Evolutionary conservation across 2,888 invertebrate species (phyloP).

Genomic region (Drymonia ruficornis): DNA sequence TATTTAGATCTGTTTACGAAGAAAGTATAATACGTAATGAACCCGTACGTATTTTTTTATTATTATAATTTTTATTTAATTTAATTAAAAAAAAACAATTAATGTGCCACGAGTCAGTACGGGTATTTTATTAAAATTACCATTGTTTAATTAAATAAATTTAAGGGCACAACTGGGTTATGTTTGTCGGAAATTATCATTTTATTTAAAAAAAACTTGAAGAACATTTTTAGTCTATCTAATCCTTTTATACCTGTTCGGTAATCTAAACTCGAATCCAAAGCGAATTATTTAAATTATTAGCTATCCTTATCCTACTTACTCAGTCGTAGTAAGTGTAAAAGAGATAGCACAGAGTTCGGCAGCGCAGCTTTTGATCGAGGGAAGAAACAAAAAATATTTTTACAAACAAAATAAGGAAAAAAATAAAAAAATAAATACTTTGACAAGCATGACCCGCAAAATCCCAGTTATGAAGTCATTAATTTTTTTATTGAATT

Average conservation of each 20-base stretch:
- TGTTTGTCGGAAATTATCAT: conserved; percentile 24
- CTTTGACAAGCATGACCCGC: conserved; percentile 26
- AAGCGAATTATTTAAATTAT: conserved; percentile 24
- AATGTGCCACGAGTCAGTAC: conserved; percentile 77
- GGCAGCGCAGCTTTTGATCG: conserved; percentile 31
- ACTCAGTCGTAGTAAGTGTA: conserved; percentile 55
- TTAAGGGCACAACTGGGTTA: conserved; percentile 22
- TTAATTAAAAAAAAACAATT: conserved; percentile 49
- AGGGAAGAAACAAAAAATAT: not conserved
- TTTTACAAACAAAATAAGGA: conserved; percentile 4
- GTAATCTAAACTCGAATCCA: conserved; percentile 16
- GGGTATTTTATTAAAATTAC: conserved; percentile 69
- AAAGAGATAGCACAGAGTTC: conserved; percentile 45
- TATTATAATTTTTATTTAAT: conserved; percentile 40
- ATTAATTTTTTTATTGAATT: conserved; percentile 48
- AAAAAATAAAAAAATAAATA: conserved; percentile 12
- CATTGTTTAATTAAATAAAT: conserved; percentile 40
- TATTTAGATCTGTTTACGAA: conserved; percentile 68
- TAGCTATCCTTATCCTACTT: conserved; percentile 54
- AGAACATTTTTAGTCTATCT: too few relatives aligned
- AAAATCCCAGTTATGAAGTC: conserved; percentile 53
- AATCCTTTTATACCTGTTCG: too few relatives aligned
- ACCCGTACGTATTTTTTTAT: conserved; percentile 56
- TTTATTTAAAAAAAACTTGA: conserved; percentile 1
- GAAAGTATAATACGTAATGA: conserved; percentile 39